phyloP scores from a whole-genome alignment of 2,797 vertebrate species.

The Hybognathus amarus region DNA sequence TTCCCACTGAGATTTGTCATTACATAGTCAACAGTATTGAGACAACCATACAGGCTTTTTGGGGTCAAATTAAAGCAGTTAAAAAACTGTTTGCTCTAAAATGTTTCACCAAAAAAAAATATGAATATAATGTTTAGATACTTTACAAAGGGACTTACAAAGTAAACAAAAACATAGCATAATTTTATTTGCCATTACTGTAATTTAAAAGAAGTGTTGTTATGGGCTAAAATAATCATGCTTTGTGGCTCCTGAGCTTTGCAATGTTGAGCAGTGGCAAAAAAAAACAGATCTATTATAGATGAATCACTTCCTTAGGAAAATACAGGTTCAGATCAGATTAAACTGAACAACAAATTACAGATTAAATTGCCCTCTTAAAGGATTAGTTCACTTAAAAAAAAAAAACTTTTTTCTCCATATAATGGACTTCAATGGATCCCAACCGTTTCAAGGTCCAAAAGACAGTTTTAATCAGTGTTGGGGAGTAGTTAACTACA shows the following conservation, averaged over 20 bases:
- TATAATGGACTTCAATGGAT: too few species aligned
- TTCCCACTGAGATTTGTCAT: constrained; percentile 5
- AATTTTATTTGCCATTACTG: neutral
- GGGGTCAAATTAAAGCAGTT: neutral
- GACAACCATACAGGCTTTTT: neutral
- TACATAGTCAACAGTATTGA: neutral
- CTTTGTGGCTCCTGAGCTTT: neutral
- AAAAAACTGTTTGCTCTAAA: neutral
- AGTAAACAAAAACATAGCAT: constrained; percentile 21
- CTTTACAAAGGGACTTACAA: constrained; percentile 34
- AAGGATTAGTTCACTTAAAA: too few species aligned
- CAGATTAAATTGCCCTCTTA: neutral
- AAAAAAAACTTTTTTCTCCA: too few species aligned
- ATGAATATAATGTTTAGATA: constrained; percentile 49
- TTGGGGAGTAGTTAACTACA: too few species aligned
- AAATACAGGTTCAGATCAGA: neutral
- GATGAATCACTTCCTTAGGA: neutral
- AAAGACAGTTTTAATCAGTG: too few species aligned
- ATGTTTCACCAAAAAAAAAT: neutral
- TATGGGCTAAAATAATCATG: neutral
- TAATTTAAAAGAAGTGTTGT: neutral
- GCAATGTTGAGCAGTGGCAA: neutral
- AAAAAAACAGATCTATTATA: neutral
- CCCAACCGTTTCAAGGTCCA: too few species aligned
- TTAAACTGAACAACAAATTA: neutral